Evolutionary conservation across 2,888 invertebrate species (phyloP).

Genomic region (Dasypolia templi): DNA sequence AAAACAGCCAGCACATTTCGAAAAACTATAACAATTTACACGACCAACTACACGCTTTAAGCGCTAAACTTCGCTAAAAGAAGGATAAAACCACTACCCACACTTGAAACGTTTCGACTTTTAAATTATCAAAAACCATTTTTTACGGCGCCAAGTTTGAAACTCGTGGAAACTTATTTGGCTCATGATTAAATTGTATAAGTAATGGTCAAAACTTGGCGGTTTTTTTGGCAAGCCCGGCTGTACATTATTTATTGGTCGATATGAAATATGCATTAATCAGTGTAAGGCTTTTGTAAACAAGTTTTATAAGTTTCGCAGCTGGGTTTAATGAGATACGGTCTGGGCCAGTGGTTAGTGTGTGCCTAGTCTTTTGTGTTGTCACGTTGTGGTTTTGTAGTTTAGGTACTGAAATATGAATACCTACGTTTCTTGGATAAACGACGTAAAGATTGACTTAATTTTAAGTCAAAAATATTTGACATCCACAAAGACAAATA

Average conservation of each 20-base stretch:
- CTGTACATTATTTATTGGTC: constrained; percentile 82
- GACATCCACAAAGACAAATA: not conserved
- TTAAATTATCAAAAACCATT: constrained; percentile 45
- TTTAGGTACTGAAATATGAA: not conserved
- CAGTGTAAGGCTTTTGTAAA: constrained; percentile 74
- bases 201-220: constrained; percentile 82
- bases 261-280: constrained; percentile 84
- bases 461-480: not conserved
- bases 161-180: constrained; percentile 70
- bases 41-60: constrained; percentile 22
- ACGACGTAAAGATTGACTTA: not conserved
- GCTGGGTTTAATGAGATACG: constrained; percentile 71
- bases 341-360: constrained; percentile 14
- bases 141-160: constrained; percentile 54
- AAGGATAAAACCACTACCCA: constrained; percentile 16
- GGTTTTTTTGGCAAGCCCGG: constrained; percentile 77
- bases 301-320: constrained; percentile 73
- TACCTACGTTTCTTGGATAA: not conserved
- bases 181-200: constrained; percentile 85
- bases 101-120: constrained; percentile 42
- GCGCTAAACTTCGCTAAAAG: constrained; percentile 7
- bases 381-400: not conserved
- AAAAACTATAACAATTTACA: constrained; percentile 33
- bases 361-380: constrained; percentile 30
- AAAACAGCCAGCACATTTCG: constrained; percentile 27